Base-by-base conservation (phyloP, 2,797 vertebrate genomes). In the Microcaecilia unicolor region DNA sequence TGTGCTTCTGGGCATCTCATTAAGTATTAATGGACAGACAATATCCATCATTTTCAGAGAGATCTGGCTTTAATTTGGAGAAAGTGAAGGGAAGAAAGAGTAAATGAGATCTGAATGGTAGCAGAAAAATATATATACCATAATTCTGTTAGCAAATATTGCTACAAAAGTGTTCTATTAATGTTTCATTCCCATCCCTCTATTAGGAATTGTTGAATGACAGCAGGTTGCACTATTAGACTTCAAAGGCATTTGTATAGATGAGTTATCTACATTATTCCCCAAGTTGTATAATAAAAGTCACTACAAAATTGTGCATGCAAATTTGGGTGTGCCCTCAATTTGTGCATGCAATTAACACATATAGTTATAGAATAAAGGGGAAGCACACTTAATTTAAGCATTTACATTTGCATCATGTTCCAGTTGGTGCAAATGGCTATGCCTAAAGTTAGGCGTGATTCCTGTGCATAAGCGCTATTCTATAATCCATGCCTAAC, bases 161-260 rank as follows among this genome's bases (percentile, higher is more conserved):
- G 1, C 7, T 11, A 37, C 19, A 17, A 37, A 46, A n/a, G 1
- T 1, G 2, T 10, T 28, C 7, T 10, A 37, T 38, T 19, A 31
- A 34, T 50, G 59, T 47, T 32, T 31, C 34, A 36, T 31, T 37
- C 19, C 25, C 34, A 16, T 30, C 7, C 23, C 10, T 23, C 27
- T 27, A 16, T 14, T 16, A 6, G 22, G 15, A 25, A 22, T 37
- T 44, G 35, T 22, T 18, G 9, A 34, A 18, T 26, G 31, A 39
- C 27, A 34, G 28, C 10, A 28, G 31, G 11, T 10, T 15, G 34
- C 38, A 15, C 37, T 31, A 44, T 17, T 28, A 11, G 16, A 20
- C n/a, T 11, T 20, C 34, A 37, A 54, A 56, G 62, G 60, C 62
- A 48, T 60, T 22, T 29, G 12, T 25, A 31, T 33, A 40, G 20